A percentile compares a stretch with the other conserved stretches of the same genome.
Evolutionary conservation across 2,113 vertebrate species (phyloP).

Genomic region (Falco punctatus): DNA sequence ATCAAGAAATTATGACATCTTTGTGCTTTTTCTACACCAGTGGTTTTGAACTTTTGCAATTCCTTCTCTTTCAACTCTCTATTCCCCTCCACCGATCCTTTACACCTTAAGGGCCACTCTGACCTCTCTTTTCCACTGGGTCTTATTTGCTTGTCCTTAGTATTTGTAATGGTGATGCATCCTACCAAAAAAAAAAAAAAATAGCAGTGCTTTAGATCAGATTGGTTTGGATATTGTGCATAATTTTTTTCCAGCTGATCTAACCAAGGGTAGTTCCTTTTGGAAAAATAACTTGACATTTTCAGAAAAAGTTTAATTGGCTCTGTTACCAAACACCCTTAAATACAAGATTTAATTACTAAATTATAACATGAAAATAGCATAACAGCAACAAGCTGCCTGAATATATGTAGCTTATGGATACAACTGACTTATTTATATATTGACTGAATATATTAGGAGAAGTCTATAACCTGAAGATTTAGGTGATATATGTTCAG

Average conservation of each 20-base stretch:
- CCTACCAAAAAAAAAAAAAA: background rate
- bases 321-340: background rate
- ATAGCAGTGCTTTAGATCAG: background rate
- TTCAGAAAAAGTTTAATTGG: background rate
- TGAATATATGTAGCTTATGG: background rate
- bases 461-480: background rate
- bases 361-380: background rate
- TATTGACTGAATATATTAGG: background rate
- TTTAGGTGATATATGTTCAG: background rate
- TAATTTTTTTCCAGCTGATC: background rate
- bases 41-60: constrained; percentile 41
- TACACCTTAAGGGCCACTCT: constrained; percentile 48
- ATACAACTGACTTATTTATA: background rate
- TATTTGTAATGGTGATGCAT: background rate
- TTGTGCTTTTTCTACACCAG: constrained; percentile 17
- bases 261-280: background rate
- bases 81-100: constrained; percentile 40
- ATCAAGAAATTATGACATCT: constrained; percentile 15
- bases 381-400: background rate
- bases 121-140: constrained; percentile 18
- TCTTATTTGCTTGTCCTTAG: background rate
- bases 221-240: background rate
- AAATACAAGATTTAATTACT: background rate
- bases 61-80: constrained; percentile 21
- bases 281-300: background rate